These are phyloP conservation scores for Irena cyanogastra DNA, from an alignment of 2,113 vertebrate species.

Conservation along the genomic window DNA sequence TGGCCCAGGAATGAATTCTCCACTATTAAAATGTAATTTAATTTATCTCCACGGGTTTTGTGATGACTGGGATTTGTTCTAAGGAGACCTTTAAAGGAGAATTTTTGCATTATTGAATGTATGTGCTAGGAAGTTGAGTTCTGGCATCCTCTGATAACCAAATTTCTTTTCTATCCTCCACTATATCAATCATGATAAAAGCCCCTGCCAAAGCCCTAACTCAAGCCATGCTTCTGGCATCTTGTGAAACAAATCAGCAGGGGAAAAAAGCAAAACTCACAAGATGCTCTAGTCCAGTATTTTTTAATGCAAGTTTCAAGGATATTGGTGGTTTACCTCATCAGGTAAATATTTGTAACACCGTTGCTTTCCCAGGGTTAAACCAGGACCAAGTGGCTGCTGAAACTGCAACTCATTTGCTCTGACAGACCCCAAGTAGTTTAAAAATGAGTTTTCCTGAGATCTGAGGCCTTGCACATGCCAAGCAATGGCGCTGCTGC, in stretches of 20 bases:
- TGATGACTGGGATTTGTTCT: conserved; percentile 35
- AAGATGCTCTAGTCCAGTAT: conserved; percentile 19
- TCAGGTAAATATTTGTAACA: conserved; percentile 43
- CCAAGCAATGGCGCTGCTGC: not conserved
- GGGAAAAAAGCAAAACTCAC: not conserved
- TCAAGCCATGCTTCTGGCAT: conserved; percentile 66
- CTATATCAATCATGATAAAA: conserved; percentile 57
- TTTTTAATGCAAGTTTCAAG: conserved; percentile 41
- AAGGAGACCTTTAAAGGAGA: conserved; percentile 47
- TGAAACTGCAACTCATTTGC: conserved; percentile 5
- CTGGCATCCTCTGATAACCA: conserved; percentile 58
- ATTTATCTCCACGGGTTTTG: conserved; percentile 25
- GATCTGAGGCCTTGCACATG: not conserved
- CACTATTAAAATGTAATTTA: conserved; percentile 44
- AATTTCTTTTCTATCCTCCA: conserved; percentile 52
- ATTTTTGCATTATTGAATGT: conserved; percentile 45
- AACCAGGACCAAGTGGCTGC: conserved; percentile 17
- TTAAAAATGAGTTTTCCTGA: not conserved
- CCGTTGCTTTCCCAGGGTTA: conserved; percentile 22
- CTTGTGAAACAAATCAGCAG: conserved; percentile 25
- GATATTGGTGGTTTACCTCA: conserved; percentile 55
- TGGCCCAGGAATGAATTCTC: conserved; percentile 4
- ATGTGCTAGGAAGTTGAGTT: conserved; percentile 43
- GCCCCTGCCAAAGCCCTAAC: conserved; percentile 58
- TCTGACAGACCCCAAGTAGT: not conserved